Base-by-base conservation (phyloP, 1,140 invertebrate species). In the Bombus pyrosoma region DNA sequence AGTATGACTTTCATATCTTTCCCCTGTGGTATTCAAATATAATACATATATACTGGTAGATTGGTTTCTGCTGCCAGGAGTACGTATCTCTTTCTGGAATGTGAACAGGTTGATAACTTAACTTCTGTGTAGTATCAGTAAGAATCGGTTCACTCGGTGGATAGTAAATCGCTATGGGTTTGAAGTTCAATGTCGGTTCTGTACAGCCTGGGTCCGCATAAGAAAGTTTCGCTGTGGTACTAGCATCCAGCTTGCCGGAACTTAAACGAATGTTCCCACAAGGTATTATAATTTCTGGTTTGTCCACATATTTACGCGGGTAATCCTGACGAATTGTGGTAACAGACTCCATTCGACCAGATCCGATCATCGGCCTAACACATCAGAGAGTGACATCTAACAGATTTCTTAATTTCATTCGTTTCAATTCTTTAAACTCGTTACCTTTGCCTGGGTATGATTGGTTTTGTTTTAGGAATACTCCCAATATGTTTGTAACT, bases 281-380 rank as follows among this genome's bases (percentile, higher is more conserved):
- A 0, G 96, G 96, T 34, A 94, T 32, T 15, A 96, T 93, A n/a
- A 92, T 73, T 18, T 93, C 89, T 4, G 93, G 81, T 64, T 90
- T 95, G 2, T 95, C 95, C 57, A 95, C 92, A 1, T 96, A 96
- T 92, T 97, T 97, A 1, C 96, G 95, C 5, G 96, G 95, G 89
- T 96, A 97, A 93, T 97, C 97, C 83, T 96, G 96, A 66, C 96
- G 96, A 82, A 96, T 95, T 0, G 97, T 97, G 1, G 97, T 97
- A 68, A 96, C 92, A 84, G 95, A 96, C 92, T 97, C 96, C 96
- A 97, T 97, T 18, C 96, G 96, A 3, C 96, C 97, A 86, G 96
- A 93, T 1, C 96, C 93, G 89, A 85, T 81, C 39, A 88, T 76
- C 28, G 72, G 25, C 77, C 91, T 91, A 34, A 28, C 6, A 41